Percentiles rank a stretch among this genome's conserved stretches.
phyloP scores from a whole-genome alignment of 2,797 vertebrate species.

The Myoxocephalus aenaeus region DNA sequence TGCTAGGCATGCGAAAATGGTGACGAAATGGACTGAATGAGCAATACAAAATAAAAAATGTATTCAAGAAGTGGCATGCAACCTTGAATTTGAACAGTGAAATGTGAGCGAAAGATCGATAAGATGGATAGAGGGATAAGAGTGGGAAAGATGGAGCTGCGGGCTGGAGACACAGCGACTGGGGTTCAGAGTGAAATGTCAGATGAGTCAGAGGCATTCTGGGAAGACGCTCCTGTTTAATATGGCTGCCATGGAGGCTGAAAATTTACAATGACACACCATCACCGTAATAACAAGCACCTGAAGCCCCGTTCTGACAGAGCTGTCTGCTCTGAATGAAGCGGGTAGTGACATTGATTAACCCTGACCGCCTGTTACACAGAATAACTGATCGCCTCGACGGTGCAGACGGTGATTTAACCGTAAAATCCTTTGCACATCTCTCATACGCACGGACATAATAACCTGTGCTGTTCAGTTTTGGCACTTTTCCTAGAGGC shows the following conservation, averaged over 20 bases:
- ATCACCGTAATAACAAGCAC: slow-evolving; percentile 67
- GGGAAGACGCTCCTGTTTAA: slow-evolving; percentile 73
- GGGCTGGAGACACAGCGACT: slow-evolving; percentile 57
- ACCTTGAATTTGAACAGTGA: slow-evolving; percentile 58
- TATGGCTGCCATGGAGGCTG: slow-evolving; percentile 65
- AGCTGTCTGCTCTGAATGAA: slow-evolving; percentile 57
- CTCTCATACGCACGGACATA: slow-evolving; percentile 30
- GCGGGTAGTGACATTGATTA: slow-evolving; percentile 71
- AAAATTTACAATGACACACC: slow-evolving; percentile 74
- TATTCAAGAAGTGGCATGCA: slow-evolving; percentile 40
- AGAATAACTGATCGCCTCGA: slow-evolving; percentile 58
- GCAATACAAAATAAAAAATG: slow-evolving; percentile 1
- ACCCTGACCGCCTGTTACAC: slow-evolving; percentile 68
- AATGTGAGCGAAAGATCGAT: slow-evolving; percentile 50
- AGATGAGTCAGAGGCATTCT: slow-evolving; percentile 82
- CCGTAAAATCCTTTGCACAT: slow-evolving; percentile 45
- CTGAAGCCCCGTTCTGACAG: slow-evolving; percentile 68
- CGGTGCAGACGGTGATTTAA: slow-evolving; percentile 40
- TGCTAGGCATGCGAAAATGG: slow-evolving; percentile 20
- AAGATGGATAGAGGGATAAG: slow-evolving; percentile 47
- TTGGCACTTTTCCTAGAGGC: slow-evolving; percentile 32
- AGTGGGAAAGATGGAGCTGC: slow-evolving; percentile 47
- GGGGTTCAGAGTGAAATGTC: slow-evolving; percentile 78
- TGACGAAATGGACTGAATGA: slow-evolving; percentile 40
- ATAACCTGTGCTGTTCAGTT: slow-evolving; percentile 36